phyloP scores from a whole-genome alignment of 2,888 invertebrate species.

The Drosophila merina region DNA sequence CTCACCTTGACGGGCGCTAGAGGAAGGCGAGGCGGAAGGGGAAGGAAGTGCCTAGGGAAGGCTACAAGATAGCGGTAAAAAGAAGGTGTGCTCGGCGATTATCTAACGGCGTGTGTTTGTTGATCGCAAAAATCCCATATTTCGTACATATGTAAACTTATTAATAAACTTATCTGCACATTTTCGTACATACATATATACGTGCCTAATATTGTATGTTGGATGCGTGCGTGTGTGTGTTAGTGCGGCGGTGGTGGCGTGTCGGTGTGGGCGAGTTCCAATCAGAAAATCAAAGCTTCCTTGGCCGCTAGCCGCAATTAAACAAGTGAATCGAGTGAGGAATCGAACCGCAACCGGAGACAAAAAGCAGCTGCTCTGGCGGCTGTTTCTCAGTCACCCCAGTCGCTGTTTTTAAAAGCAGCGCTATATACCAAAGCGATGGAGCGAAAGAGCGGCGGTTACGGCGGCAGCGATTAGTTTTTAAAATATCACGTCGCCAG shows the following conservation, averaged over 20 bases:
- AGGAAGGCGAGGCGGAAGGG: too few species aligned
- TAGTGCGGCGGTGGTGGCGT: constrained; percentile 1
- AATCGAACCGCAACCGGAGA: constrained; percentile 22
- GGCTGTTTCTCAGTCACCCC: constrained; percentile 17
- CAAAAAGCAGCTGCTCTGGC: constrained; percentile 23
- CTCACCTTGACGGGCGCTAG: constrained; percentile 26
- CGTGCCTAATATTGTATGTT: not conserved
- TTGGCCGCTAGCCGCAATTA: constrained; percentile 35
- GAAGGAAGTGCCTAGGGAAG: not conserved
- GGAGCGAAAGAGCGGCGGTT: constrained; percentile 22
- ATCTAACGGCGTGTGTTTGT: constrained; percentile 36
- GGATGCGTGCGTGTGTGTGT: constrained; percentile 11
- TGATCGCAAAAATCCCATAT: constrained; percentile 17
- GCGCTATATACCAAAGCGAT: constrained; percentile 12
- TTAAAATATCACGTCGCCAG: constrained; percentile 22
- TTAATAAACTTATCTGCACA: constrained; percentile 66
- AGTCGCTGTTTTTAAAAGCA: constrained; percentile 12
- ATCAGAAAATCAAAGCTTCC: constrained; percentile 42
- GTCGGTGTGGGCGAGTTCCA: constrained; percentile 13
- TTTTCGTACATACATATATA: constrained; percentile 39
- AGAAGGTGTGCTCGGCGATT: constrained; percentile 10
- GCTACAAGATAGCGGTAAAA: not conserved
- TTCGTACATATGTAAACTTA: constrained; percentile 48
- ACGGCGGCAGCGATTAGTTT: constrained; percentile 24
- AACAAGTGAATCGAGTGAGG: constrained; percentile 26